phyloP scores from a whole-genome alignment of 2,888 invertebrate genomes.

The Callinectes sapidus region DNA sequence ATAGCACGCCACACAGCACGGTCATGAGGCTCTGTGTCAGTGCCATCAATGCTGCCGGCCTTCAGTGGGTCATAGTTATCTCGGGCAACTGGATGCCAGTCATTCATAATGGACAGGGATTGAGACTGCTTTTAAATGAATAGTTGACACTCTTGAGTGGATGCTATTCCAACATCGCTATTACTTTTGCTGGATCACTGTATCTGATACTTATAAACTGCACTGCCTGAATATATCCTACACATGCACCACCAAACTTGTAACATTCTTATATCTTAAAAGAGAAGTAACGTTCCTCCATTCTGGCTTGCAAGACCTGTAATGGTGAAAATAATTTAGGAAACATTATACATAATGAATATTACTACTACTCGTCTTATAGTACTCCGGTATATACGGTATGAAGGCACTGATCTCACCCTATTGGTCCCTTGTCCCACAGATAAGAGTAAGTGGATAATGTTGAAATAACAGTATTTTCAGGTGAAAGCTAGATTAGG shows the following conservation, averaged over 20 bases:
- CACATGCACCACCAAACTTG: not conserved
- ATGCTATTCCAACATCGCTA: not conserved
- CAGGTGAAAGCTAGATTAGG: too few relatives aligned
- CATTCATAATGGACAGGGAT: conserved; percentile 43
- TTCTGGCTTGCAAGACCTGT: conserved; percentile 5
- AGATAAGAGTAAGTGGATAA: too few relatives aligned
- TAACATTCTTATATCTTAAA: not conserved
- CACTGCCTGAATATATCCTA: not conserved
- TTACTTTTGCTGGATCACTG: not conserved
- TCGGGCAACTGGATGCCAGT: conserved; percentile 51
- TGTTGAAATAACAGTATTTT: too few relatives aligned
- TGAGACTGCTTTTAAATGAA: not conserved
- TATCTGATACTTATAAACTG: not conserved
- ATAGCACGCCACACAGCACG: conserved; percentile 85
- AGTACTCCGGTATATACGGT: too few relatives aligned
- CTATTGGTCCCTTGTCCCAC: too few relatives aligned
- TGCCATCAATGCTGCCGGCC: conserved; percentile 91
- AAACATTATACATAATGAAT: not conserved
- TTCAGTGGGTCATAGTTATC: conserved; percentile 85
- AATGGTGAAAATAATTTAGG: not conserved
- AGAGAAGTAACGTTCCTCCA: not conserved
- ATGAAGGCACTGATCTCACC: too few relatives aligned
- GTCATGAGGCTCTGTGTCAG: conserved; percentile 89
- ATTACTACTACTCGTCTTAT: too few relatives aligned
- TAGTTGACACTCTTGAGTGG: not conserved